A percentile compares a stretch with the other conserved stretches of the same genome.
phyloP scores from a whole-genome alignment of 2,113 vertebrate species.

The Dryoscopus gambensis region DNA sequence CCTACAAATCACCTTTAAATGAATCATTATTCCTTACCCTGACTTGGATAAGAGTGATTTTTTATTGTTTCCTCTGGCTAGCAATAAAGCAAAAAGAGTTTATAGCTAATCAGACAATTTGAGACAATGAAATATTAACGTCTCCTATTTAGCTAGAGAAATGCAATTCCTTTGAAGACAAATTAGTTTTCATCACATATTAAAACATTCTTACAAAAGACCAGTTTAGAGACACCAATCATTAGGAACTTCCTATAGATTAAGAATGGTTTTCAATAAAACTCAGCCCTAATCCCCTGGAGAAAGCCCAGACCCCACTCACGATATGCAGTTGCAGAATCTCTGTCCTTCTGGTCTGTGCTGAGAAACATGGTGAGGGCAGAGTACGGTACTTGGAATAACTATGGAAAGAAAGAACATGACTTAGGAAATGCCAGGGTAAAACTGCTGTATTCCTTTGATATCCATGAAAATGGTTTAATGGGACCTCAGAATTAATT shows the following conservation, averaged over 20 bases:
- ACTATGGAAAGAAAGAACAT: slow-evolving; percentile 66
- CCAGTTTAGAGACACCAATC: not conserved
- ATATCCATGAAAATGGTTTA: not conserved
- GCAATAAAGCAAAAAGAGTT: not conserved
- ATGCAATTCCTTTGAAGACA: not conserved
- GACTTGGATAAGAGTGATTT: not conserved
- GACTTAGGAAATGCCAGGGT: not conserved
- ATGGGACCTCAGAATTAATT: not conserved
- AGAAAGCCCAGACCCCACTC: slow-evolving; percentile 54
- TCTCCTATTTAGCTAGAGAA: not conserved
- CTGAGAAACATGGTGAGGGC: slow-evolving; percentile 97
- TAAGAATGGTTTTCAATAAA: not conserved
- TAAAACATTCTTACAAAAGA: not conserved
- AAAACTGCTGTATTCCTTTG: not conserved
- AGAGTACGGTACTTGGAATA: slow-evolving; percentile 93
- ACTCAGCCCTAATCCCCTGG: not conserved
- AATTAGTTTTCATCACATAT: not conserved
- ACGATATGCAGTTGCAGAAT: slow-evolving; percentile 94
- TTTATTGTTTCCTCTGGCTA: not conserved
- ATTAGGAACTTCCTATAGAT: not conserved
- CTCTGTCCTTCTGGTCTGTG: slow-evolving; percentile 85
- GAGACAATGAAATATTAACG: not conserved
- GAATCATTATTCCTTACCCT: not conserved
- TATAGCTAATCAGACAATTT: not conserved
- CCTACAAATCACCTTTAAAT: not conserved